Conservation (phyloP, 2,113 vertebrate species). For the Eptesicus fuscus region DNA sequence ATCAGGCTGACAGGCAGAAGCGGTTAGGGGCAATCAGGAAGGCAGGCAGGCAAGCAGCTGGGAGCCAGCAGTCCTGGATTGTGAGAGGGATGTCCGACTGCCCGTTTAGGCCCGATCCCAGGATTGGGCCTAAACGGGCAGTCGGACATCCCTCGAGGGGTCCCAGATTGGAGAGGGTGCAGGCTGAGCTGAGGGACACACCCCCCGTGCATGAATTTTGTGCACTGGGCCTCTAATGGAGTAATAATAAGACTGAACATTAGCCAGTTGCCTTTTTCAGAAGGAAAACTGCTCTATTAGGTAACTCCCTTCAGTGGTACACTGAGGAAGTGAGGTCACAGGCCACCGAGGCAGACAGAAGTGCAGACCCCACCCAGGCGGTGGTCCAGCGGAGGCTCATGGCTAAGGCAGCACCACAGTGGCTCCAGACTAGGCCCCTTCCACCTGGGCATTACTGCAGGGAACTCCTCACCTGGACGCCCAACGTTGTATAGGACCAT, state of each 20-base stretch:
- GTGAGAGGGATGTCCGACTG: too few relatives aligned
- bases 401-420: background rate
- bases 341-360: fast-evolving
- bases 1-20: too few relatives aligned
- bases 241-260: background rate
- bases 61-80: too few relatives aligned
- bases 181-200: too few relatives aligned
- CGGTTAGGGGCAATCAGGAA: too few relatives aligned
- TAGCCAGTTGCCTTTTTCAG: background rate
- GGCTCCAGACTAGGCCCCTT: fast-evolving
- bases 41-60: too few relatives aligned
- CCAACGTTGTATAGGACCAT: fast-evolving
- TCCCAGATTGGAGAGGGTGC: too few relatives aligned
- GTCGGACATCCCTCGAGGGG: too few relatives aligned
- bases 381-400: background rate
- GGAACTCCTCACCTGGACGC: background rate
- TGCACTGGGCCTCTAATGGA: too few relatives aligned
- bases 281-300: background rate
- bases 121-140: too few relatives aligned
- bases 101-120: too few relatives aligned
- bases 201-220: too few relatives aligned
- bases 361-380: background rate
- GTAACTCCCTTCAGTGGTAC: background rate
- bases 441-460: background rate
- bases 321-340: background rate